These are phyloP conservation scores for Agrochola lota DNA, from an alignment of 2,888 invertebrate genomes.

Conservation along the genomic window DNA sequence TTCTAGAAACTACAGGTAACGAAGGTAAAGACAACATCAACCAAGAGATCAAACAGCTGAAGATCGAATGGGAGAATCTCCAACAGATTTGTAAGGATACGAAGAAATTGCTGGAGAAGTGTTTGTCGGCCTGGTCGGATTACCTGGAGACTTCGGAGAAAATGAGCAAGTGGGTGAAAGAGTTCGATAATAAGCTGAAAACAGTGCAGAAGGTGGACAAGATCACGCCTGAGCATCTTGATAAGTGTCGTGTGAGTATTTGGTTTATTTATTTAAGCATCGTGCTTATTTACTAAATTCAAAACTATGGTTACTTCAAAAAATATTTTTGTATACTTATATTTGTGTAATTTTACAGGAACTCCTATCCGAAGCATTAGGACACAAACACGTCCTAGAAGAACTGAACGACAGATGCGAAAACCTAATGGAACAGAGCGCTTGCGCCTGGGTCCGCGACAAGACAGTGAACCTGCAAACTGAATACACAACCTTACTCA, in stretches of 20 bases:
- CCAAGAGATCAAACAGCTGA: constrained; percentile 95
- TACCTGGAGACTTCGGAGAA: constrained; percentile 93
- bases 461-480: constrained; percentile 96
- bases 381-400: constrained; percentile 94
- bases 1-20: constrained; percentile 94
- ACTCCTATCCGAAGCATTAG: constrained; percentile 93
- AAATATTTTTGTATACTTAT: not conserved
- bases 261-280: not conserved
- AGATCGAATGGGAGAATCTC: constrained; percentile 95
- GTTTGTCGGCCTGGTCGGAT: constrained; percentile 95
- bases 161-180: constrained; percentile 94
- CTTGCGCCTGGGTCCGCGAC: constrained; percentile 95
- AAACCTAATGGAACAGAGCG: constrained; percentile 95
- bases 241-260: constrained; percentile 92
- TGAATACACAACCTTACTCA: constrained; percentile 94
- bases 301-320: not conserved
- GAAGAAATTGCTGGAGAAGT: constrained; percentile 93
- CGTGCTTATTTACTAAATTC: not conserved
- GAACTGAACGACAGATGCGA: constrained; percentile 97
- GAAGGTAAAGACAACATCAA: constrained; percentile 96
- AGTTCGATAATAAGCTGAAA: constrained; percentile 92
- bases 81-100: constrained; percentile 94
- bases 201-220: constrained; percentile 93
- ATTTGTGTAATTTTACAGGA: constrained; percentile 81
- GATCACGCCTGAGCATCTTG: constrained; percentile 94